Conservation (phyloP, 2,888 invertebrate species). For the Lepidochrysops patricia region DNA sequence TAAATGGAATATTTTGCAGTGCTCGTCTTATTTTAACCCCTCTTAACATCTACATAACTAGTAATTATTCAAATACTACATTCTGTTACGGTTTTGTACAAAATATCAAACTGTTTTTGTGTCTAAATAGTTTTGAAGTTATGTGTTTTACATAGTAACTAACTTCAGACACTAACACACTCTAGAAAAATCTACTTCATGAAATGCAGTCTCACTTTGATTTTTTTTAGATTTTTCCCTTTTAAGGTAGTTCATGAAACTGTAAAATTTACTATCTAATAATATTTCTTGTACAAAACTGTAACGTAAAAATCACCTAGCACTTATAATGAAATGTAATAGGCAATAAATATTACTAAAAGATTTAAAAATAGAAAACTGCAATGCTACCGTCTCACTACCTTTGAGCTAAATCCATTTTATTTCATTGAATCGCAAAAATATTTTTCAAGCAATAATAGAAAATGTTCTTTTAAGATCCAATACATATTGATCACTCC, state of each 20-base stretch:
- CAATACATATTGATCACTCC: background rate
- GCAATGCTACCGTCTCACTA: conserved; percentile 35
- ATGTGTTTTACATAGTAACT: background rate
- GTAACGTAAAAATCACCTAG: conserved; percentile 33
- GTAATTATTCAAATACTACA: conserved; percentile 42
- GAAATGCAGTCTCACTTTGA: background rate
- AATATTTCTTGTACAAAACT: conserved; percentile 29
- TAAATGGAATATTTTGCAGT: conserved; percentile 34
- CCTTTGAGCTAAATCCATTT: conserved; percentile 18
- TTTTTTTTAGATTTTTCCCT: background rate
- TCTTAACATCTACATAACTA: conserved; percentile 40
- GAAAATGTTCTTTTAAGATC: background rate
- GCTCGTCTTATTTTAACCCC: conserved; percentile 34
- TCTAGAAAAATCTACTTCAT: conserved; percentile 6
- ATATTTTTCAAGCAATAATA: background rate
- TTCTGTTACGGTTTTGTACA: conserved; percentile 27
- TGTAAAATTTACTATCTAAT: conserved; percentile 22
- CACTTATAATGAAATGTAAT: conserved; percentile 49
- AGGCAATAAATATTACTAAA: conserved; percentile 45
- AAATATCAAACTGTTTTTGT: conserved; percentile 15
- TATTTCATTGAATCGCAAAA: background rate
- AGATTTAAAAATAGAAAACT: conserved; percentile 43
- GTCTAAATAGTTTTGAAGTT: background rate
- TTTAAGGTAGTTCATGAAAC: background rate
- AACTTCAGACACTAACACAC: background rate